Conservation (phyloP, 2,888 invertebrate species). For the Unio pictorum region DNA sequence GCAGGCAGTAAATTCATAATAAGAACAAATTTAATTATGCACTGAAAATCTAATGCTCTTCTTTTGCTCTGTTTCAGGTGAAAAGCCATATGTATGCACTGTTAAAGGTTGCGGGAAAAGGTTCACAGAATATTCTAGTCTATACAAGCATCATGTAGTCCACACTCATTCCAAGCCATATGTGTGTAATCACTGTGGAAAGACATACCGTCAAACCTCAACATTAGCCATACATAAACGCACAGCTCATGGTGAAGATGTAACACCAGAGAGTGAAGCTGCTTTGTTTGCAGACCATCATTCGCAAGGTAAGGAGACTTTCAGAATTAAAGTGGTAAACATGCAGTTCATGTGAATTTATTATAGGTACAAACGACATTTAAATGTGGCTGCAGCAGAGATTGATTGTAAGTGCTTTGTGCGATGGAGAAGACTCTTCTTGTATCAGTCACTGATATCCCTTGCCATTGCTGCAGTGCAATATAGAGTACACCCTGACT, state of each 20-base stretch:
- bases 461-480: too few species aligned
- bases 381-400: too few species aligned
- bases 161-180: constrained; percentile 78
- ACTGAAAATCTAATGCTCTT: too few species aligned
- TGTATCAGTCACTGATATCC: too few species aligned
- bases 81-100: constrained; percentile 79
- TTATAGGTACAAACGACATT: constrained; percentile 2
- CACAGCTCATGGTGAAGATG: constrained; percentile 75
- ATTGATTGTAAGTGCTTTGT: too few species aligned
- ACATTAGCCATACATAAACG: constrained; percentile 78
- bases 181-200: constrained; percentile 76
- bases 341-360: neutral
- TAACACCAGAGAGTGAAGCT: constrained; percentile 50
- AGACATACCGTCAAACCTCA: constrained; percentile 77
- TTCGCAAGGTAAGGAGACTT: constrained; percentile 15
- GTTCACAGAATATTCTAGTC: constrained; percentile 81
- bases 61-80: constrained; percentile 64
- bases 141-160: constrained; percentile 79
- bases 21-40: too few species aligned
- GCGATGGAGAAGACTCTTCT: too few species aligned
- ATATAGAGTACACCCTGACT: too few species aligned
- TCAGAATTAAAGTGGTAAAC: neutral
- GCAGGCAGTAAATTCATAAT: too few species aligned
- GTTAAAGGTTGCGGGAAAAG: constrained; percentile 78
- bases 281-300: constrained; percentile 42